These are phyloP conservation scores for Stigmatopora argus DNA, from an alignment of 2,113 vertebrate species.

Conservation along the genomic window DNA sequence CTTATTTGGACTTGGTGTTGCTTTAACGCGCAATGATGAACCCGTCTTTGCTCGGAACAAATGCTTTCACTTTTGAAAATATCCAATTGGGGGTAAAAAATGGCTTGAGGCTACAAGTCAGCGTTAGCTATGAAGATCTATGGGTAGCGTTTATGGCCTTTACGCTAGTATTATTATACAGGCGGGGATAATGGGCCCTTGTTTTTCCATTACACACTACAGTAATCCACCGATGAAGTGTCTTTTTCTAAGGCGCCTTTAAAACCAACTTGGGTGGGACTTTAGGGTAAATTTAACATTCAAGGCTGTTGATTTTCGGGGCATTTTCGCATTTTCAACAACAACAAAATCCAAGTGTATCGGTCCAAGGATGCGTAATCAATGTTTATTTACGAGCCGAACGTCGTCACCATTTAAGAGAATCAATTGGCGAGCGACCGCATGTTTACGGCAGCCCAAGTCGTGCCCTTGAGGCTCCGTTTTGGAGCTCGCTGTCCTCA, in stretches of 20 bases:
- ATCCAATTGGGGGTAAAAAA: background rate
- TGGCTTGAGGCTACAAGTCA: too few species aligned
- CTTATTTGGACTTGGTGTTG: too few species aligned
- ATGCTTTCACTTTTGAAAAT: background rate
- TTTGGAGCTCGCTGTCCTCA: conserved; percentile 30
- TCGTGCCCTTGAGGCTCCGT: conserved; percentile 50
- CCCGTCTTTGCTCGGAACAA: background rate
- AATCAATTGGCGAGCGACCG: conserved; percentile 56
- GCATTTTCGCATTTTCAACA: conserved; percentile 28
- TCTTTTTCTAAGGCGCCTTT: background rate
- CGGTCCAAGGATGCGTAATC: conserved; percentile 47
- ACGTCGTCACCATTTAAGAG: conserved; percentile 48
- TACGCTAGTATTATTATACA: background rate
- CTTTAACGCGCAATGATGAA: too few species aligned
- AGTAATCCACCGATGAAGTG: background rate
- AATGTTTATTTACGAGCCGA: conserved; percentile 57
- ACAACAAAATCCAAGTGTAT: conserved; percentile 45
- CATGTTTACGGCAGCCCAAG: conserved; percentile 40
- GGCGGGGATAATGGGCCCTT: background rate
- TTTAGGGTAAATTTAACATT: conserved; percentile 29
- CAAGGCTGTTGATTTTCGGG: conserved; percentile 20
- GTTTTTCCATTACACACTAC: background rate
- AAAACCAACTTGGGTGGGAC: conserved; percentile 13
- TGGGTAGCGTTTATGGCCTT: background rate
- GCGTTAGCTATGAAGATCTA: background rate